A percentile compares a stretch with the other conserved stretches of the same genome.
Evolutionary conservation across 2,113 vertebrate genomes (phyloP).

Genomic region (Pipa parva): DNA sequence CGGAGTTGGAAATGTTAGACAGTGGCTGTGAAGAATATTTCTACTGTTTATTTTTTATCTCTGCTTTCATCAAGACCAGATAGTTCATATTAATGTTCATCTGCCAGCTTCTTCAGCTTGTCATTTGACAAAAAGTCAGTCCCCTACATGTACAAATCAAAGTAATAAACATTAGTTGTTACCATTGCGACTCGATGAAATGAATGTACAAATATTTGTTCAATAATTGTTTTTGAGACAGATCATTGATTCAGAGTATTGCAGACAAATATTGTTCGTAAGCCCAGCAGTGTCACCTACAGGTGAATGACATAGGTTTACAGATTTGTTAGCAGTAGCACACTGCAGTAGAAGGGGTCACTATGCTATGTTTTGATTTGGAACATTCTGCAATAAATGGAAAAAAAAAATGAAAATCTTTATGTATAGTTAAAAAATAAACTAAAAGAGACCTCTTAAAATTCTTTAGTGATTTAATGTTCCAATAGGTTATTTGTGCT

Average conservation of each 20-base stretch:
- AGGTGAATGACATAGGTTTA: slow-evolving; percentile 48
- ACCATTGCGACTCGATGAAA: slow-evolving; percentile 43
- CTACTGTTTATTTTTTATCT: background rate
- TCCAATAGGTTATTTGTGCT: no score
- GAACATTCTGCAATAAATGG: no score
- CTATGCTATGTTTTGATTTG: no score
- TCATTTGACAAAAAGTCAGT: slow-evolving; percentile 40
- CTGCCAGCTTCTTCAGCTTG: slow-evolving; percentile 44
- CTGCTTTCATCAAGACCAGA: background rate
- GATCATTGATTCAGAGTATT: slow-evolving; percentile 44
- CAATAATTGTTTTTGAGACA: slow-evolving; percentile 45
- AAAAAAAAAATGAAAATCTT: no score
- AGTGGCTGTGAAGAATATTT: background rate
- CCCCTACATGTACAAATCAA: slow-evolving; percentile 40
- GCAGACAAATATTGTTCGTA: slow-evolving; percentile 39
- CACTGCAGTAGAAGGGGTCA: no score
- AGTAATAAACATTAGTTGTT: slow-evolving; percentile 34
- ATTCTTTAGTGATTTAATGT: no score
- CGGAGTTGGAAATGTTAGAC: background rate
- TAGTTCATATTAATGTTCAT: background rate
- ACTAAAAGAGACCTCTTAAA: no score
- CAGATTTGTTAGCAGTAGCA: slow-evolving; percentile 3
- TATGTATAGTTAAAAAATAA: no score
- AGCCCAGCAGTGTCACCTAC: slow-evolving; percentile 63
- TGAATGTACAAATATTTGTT: slow-evolving; percentile 28